These are phyloP conservation scores for Leptinotarsa lineolata DNA, from an alignment of 1,140 invertebrate genomes.

Conservation along the genomic window DNA sequence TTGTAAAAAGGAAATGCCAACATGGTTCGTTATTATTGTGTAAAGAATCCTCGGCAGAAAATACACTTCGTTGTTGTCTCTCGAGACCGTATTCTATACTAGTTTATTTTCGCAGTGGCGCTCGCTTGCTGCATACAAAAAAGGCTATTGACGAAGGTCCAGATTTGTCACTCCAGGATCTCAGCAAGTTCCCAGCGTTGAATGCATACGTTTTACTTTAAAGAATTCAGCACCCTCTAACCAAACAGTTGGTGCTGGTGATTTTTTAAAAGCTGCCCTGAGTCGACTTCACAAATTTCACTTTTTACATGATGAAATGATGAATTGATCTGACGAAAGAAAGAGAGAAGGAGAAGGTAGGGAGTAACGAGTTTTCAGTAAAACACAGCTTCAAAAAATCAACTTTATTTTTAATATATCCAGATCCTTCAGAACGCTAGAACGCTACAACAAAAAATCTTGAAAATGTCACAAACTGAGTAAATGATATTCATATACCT, in stretches of 20 bases:
- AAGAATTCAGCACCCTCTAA: neutral
- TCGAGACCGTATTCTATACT: constrained; percentile 2
- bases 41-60: constrained; percentile 4
- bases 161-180: constrained; percentile 1
- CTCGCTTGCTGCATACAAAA: constrained; percentile 4
- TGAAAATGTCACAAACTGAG: too few species aligned
- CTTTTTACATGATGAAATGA: too few species aligned
- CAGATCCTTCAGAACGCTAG: too few species aligned
- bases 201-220: neutral
- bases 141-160: constrained; percentile 4
- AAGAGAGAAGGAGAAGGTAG: too few species aligned
- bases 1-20: neutral
- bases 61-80: neutral
- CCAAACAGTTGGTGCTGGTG: neutral
- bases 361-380: too few species aligned
- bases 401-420: too few species aligned
- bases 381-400: too few species aligned
- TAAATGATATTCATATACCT: too few species aligned
- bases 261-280: too few species aligned
- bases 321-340: too few species aligned
- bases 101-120: neutral
- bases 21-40: constrained; percentile 2
- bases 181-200: neutral
- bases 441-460: too few species aligned
- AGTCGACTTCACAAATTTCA: too few species aligned